Percentiles rank a stretch among this genome's conserved stretches.
Evolutionary conservation across 2,113 vertebrate species (phyloP).

Genomic region (Oreotrochilus melanogaster): DNA sequence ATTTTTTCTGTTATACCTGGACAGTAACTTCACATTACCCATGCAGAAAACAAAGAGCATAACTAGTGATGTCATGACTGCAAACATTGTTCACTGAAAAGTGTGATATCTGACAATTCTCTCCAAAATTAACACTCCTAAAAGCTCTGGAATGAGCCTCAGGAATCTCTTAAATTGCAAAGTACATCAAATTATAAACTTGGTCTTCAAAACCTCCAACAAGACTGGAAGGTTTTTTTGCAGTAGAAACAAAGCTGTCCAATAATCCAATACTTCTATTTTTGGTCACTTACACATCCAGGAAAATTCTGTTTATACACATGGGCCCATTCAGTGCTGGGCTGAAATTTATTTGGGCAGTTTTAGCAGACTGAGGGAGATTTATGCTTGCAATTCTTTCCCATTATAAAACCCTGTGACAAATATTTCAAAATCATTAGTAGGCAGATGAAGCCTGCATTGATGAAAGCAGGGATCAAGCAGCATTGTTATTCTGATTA

Average conservation of each 20-base stretch:
- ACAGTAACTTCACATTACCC: not conserved
- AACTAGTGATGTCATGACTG: not conserved
- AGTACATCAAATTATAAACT: conserved; percentile 20
- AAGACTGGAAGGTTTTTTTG: conserved; percentile 24
- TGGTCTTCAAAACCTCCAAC: conserved; percentile 4
- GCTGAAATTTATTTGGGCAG: conserved; percentile 3
- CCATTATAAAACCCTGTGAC: not conserved
- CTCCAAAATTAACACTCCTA: conserved; percentile 36
- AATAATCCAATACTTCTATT: not conserved
- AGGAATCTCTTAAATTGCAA: not conserved
- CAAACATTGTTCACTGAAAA: not conserved
- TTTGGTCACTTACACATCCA: not conserved
- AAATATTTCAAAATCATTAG: conserved; percentile 40
- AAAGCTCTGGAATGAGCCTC: conserved; percentile 11
- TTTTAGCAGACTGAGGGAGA: not conserved
- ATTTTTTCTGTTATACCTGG: not conserved
- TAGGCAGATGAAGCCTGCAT: not conserved
- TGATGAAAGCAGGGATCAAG: not conserved
- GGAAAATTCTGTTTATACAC: not conserved
- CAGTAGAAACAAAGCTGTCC: conserved; percentile 37
- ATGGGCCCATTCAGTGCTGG: not conserved
- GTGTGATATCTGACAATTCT: not conserved
- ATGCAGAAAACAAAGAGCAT: not conserved
- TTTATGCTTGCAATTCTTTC: not conserved
- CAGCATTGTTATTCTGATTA: conserved; percentile 2